Conservation (phyloP, 2,113 vertebrate species). For the Scomber japonicus region DNA sequence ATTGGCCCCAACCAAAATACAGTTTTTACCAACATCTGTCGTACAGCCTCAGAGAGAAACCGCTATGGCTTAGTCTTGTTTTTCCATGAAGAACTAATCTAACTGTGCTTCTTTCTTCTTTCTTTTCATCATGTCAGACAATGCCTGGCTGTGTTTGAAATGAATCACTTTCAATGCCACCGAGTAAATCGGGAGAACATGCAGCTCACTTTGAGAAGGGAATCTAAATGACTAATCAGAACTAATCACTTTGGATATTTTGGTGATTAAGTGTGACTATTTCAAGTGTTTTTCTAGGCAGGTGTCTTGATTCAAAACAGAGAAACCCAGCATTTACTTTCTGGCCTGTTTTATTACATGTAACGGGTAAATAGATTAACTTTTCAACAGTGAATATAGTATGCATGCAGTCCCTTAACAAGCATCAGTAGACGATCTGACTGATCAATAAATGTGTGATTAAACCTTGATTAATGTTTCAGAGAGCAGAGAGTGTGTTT, state of each 20-base stretch:
- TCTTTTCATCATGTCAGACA: neutral
- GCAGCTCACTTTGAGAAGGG: neutral
- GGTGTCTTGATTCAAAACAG: constrained; percentile 16
- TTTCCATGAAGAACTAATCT: too few relatives aligned
- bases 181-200: neutral
- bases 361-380: constrained; percentile 37
- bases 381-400: constrained; percentile 21
- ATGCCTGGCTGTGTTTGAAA: neutral
- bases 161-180: neutral
- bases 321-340: neutral
- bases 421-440: too few relatives aligned
- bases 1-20: too few relatives aligned
- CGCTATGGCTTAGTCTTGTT: too few relatives aligned
- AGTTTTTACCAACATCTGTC: too few relatives aligned
- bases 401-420: neutral
- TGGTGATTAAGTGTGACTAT: neutral
- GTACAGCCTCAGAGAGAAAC: too few relatives aligned
- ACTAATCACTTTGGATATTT: neutral
- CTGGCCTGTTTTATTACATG: neutral
- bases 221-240: neutral
- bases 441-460: too few relatives aligned
- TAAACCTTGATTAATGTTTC: too few relatives aligned
- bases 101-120: too few relatives aligned
- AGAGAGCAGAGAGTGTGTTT: too few relatives aligned
- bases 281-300: neutral